Conservation (phyloP, 2,797 vertebrate species). For the Scolopax rusticola region DNA sequence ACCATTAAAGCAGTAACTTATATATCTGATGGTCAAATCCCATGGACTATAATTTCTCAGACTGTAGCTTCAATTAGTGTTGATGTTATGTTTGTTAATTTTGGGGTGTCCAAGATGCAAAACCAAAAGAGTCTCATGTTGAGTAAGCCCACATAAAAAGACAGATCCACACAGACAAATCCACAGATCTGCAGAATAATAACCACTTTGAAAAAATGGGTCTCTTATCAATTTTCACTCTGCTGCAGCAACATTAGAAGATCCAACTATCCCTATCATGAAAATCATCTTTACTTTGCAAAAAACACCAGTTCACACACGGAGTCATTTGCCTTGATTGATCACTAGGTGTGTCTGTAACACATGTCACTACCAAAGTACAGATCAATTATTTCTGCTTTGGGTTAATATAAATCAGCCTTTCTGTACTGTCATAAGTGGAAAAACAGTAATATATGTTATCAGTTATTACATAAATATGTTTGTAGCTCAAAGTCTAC, state of each 20-base stretch:
- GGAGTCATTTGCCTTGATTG: not conserved
- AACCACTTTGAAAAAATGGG: not conserved
- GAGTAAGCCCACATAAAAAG: not conserved
- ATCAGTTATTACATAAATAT: not conserved
- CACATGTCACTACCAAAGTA: not conserved
- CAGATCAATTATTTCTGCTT: conserved; percentile 35
- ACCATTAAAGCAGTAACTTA: not conserved
- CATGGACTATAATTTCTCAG: not conserved
- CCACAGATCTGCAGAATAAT: not conserved
- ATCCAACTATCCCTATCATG: not conserved
- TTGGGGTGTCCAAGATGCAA: not conserved
- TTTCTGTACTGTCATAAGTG: not conserved
- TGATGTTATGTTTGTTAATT: not conserved
- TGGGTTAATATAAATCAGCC: not conserved
- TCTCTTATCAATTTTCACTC: not conserved
- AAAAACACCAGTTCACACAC: not conserved
- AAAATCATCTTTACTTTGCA: not conserved
- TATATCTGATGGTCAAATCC: not conserved
- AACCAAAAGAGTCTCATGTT: not conserved
- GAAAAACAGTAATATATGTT: not conserved
- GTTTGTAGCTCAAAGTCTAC: not conserved
- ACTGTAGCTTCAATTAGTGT: not conserved
- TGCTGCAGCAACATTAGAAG: not conserved
- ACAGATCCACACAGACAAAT: not conserved
- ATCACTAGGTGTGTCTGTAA: not conserved